Conservation (phyloP, 1,140 invertebrate genomes). For the Ceratina calcarata region DNA sequence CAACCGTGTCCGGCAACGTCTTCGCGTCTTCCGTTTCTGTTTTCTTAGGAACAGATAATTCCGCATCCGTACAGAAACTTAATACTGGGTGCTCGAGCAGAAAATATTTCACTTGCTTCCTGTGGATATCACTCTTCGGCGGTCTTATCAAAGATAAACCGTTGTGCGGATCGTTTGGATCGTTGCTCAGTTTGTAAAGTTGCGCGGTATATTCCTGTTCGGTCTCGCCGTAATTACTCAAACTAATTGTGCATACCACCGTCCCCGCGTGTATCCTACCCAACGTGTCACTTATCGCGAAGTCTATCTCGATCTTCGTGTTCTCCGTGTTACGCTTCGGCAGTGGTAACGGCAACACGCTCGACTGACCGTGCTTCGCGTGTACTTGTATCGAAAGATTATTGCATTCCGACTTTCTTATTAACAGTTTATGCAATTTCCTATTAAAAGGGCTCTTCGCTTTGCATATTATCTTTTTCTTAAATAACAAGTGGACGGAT, state of each 20-base stretch:
- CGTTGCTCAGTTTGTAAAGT: constrained; percentile 65
- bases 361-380: constrained; percentile 55
- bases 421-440: constrained; percentile 74
- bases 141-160: constrained; percentile 54
- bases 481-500: constrained; percentile 69
- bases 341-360: constrained; percentile 72
- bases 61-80: constrained; percentile 34
- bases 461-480: constrained; percentile 69
- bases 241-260: constrained; percentile 69
- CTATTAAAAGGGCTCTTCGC: constrained; percentile 72
- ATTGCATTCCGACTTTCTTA: constrained; percentile 66
- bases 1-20: constrained; percentile 66
- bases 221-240: constrained; percentile 51
- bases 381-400: constrained; percentile 70
- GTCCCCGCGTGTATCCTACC: constrained; percentile 69
- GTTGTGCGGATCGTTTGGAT: constrained; percentile 76
- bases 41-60: constrained; percentile 24
- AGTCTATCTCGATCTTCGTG: constrained; percentile 72
- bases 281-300: constrained; percentile 67
- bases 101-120: constrained; percentile 68
- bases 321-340: constrained; percentile 70
- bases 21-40: constrained; percentile 38
- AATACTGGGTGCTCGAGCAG: constrained; percentile 66
- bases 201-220: constrained; percentile 45
- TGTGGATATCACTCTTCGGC: constrained; percentile 28